Percentiles rank a stretch among this genome's conserved stretches.
These are phyloP conservation scores for Dryomyza anilis DNA, from an alignment of 2,888 invertebrate species.

Conservation along the genomic window DNA sequence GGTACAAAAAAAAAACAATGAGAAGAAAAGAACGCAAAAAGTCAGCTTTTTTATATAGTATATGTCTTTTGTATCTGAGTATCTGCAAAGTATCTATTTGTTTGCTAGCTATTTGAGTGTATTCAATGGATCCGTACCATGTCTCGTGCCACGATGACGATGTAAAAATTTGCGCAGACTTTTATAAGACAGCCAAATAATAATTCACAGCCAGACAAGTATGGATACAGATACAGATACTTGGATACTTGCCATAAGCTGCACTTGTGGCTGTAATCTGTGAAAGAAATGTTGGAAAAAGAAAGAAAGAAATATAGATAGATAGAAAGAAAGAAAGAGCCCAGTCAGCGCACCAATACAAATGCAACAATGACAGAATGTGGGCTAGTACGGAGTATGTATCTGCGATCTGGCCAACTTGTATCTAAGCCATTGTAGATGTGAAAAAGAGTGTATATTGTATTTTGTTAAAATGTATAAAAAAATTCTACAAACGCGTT, in stretches of 20 bases:
- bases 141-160: not conserved
- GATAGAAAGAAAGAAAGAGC: slow-evolving; percentile 10
- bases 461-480: slow-evolving; percentile 10
- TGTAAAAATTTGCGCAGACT: no score
- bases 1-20: no score
- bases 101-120: not conserved
- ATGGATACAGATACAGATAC: not conserved
- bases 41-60: no score
- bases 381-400: not conserved
- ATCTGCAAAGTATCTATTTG: not conserved
- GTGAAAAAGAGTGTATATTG: slow-evolving; percentile 13
- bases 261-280: no score
- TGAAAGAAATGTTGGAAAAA: no score
- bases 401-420: slow-evolving; percentile 10
- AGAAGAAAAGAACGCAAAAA: no score
- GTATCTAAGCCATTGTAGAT: slow-evolving; percentile 9
- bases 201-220: no score
- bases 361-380: not conserved
- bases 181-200: no score
- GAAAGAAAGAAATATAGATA: no score
- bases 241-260: no score
- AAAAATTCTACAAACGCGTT: slow-evolving; percentile 33
- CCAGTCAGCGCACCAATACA: not conserved
- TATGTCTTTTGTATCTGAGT: no score
- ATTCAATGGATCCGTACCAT: not conserved